Conservation (phyloP, 2,113 vertebrate species). For the Hemiprocne comata region DNA sequence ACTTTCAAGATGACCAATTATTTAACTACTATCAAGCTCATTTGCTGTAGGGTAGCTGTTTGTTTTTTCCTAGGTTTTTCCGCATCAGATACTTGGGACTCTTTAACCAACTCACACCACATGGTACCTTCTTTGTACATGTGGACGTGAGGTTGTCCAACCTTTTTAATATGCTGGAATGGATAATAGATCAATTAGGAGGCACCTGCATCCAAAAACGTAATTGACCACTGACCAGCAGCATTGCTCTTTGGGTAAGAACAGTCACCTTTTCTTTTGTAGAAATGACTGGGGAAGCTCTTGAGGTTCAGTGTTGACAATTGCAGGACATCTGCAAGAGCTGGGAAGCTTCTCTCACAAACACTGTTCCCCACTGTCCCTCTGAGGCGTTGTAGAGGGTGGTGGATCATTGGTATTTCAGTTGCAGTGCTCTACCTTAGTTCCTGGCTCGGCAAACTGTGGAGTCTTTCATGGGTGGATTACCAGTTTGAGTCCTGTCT, state of each 20-base stretch:
- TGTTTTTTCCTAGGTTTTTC: not conserved
- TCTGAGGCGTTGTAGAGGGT: not conserved
- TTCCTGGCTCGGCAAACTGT: not conserved
- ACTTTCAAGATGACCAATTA: not conserved
- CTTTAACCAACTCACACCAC: not conserved
- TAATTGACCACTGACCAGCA: not conserved
- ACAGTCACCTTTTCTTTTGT: not conserved
- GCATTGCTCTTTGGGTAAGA: not conserved
- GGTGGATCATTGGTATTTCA: not conserved
- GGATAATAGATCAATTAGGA: not conserved
- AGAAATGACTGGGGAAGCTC: not conserved
- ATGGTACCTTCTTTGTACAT: not conserved
- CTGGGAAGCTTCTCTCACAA: not conserved
- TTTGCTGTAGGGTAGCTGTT: not conserved
- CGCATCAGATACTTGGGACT: not conserved
- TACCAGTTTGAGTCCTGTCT: not conserved
- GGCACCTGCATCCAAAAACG: not conserved
- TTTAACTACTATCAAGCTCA: not conserved
- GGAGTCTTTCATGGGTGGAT: not conserved
- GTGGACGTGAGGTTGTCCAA: not conserved
- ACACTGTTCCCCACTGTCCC: not conserved
- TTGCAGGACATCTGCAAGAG: not conserved
- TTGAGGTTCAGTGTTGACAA: rapidly evolving
- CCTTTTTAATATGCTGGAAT: not conserved
- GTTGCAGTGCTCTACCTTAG: not conserved